Evolutionary conservation across 2,888 invertebrate genomes (phyloP), one percentile per base, ranked within the genome.

Genomic region (Apodemia mormo): DNA sequence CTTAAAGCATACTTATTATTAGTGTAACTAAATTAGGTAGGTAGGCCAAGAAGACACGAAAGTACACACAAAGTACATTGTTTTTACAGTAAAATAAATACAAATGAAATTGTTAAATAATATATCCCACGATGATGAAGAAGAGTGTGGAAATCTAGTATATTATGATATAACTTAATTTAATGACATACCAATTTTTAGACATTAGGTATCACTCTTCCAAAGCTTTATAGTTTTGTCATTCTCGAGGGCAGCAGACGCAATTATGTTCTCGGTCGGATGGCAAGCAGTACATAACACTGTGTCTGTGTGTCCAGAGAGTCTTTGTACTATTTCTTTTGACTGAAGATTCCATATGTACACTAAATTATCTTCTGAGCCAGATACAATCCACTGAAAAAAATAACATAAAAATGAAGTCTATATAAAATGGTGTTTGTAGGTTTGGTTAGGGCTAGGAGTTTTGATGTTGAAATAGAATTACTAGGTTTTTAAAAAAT

Each of bases 321-420:
- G 93, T 90, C 98, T 98, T 91, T 99, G 99, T 72, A 99, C 99
- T 72, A 99, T 97, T 94, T 99, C 99, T 92, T 99, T 99, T 14
- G 99, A 99, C 87, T 99, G 99, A 76, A 99, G 94, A 94, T 99
- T 99, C 99, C 99, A 99, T 81, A 99, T 99, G 86, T 99, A 99
- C 0, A 99, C 98, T 94, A 98, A 95, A 87, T 99, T 98, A 90
- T 99, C 99, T 92, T 99, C 99, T 5, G 99, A 99, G n/a, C 99
- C 99, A 58, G 99, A 99, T 66, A 99, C 99, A 85, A 99, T 99
- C 99, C 99, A 99, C 97, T 98, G 89, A 56, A 64, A 22, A 66
- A 30, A 65, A 49, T 54, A 10, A 54, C 52, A 58, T 9, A 29
- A 33, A 29, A 4, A 5, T 14, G 0, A 22, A 22, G 22, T 22